phyloP scores from a whole-genome alignment of 2,797 vertebrate species.

The Darevskia mixta region DNA sequence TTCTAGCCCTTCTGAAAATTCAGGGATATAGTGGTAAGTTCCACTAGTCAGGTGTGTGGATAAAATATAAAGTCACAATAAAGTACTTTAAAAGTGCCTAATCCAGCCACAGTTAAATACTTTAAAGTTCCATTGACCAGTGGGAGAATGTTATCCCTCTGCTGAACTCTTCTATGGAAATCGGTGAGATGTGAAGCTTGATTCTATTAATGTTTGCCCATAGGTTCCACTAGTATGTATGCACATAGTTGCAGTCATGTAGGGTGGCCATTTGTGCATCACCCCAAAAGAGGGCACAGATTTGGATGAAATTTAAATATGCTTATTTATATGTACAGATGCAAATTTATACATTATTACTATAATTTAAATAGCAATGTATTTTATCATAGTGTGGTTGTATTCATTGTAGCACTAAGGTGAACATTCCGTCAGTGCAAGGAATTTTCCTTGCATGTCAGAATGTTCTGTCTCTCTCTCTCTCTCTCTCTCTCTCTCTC shows the following conservation, averaged over 20 bases:
- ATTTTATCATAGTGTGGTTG: neutral
- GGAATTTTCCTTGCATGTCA: no score
- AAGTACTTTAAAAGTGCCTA: no score
- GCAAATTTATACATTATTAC: neutral
- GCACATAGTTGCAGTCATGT: neutral
- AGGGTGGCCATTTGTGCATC: no score
- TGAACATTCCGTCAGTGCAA: no score
- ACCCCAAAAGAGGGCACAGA: no score
- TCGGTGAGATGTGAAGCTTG: neutral
- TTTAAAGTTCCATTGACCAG: neutral
- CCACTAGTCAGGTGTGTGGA: neutral
- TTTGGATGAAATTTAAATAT: neutral
- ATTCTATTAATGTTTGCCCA: neutral
- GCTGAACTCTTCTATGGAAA: neutral
- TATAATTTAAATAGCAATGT: neutral
- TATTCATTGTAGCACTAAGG: no score
- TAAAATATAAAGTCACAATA: no score
- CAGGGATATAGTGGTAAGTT: neutral
- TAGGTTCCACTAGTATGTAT: neutral
- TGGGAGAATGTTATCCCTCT: neutral
- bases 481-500: no score
- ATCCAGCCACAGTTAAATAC: neutral
- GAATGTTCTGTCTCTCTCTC: no score
- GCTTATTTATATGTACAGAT: neutral
- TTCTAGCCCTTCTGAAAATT: neutral